Percentiles rank a stretch among this genome's conserved stretches.
Evolutionary conservation across 2,888 invertebrate species (phyloP).

Genomic region (Ichneumoninae sp.): DNA sequence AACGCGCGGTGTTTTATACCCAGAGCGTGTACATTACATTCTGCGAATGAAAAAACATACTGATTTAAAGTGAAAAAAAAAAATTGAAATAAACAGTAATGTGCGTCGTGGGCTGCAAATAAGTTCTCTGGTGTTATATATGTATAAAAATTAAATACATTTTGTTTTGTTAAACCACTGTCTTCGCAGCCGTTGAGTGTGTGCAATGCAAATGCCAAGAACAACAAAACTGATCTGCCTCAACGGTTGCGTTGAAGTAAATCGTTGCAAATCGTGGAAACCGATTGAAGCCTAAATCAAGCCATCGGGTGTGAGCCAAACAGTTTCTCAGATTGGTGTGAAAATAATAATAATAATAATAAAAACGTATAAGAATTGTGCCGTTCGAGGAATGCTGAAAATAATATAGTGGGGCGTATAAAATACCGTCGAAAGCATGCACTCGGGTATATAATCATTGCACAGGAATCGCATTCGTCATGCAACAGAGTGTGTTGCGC

Average conservation of each 20-base stretch:
- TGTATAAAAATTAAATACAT: not conserved
- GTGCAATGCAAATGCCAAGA: not conserved
- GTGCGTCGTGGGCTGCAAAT: slow-evolving; percentile 40
- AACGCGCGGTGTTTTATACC: slow-evolving; percentile 6
- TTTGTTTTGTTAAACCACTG: not conserved
- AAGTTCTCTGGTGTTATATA: slow-evolving; percentile 15
- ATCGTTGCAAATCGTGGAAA: slow-evolving; percentile 40
- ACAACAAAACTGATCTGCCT: slow-evolving; percentile 23
- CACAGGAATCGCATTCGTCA: slow-evolving; percentile 65
- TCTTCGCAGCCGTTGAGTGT: not conserved
- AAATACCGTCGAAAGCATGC: slow-evolving; percentile 56
- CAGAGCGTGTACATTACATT: slow-evolving; percentile 31
- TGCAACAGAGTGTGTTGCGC: slow-evolving; percentile 59
- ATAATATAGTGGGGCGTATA: slow-evolving; percentile 44
- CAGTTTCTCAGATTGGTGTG: slow-evolving; percentile 46
- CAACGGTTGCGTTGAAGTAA: slow-evolving; percentile 8
- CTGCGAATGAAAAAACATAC: slow-evolving; percentile 49
- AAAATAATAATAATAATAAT: slow-evolving; percentile 36
- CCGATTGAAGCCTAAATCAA: slow-evolving; percentile 47
- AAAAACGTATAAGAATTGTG: slow-evolving; percentile 50
- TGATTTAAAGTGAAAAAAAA: slow-evolving; percentile 15
- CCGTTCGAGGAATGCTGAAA: slow-evolving; percentile 59
- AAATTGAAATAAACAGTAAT: not conserved
- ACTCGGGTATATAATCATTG: slow-evolving; percentile 42
- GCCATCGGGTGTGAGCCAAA: slow-evolving; percentile 40